Conservation (phyloP, 2,888 invertebrate species). For the Drosophila paramelanica region DNA sequence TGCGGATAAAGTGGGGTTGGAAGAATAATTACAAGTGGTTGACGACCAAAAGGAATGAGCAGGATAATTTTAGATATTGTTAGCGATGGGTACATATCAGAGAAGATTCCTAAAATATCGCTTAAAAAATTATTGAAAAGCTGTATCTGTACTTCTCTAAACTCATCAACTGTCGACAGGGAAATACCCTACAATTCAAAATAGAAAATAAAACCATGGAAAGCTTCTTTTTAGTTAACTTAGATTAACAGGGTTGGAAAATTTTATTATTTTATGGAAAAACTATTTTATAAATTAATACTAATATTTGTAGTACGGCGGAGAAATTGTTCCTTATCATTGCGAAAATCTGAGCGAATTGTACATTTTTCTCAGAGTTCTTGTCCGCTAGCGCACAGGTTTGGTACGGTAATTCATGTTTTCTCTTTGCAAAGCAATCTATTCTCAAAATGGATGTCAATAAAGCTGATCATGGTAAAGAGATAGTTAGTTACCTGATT, state of each 20-base stretch:
- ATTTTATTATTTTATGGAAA: neutral
- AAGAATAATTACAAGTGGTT: neutral
- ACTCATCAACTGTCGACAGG: no score
- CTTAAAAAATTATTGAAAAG: neutral
- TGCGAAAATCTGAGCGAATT: neutral
- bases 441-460: neutral
- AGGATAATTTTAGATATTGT: no score
- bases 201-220: no score
- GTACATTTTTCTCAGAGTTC: neutral
- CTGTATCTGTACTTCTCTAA: no score
- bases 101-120: neutral
- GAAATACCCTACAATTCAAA: no score
- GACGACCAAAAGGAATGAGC: neutral
- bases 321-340: neutral
- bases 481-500: neutral
- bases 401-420: neutral
- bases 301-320: neutral
- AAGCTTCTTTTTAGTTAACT: no score
- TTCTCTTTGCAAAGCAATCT: neutral
- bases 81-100: no score
- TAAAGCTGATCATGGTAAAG: neutral
- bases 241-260: no score
- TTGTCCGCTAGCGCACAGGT: neutral
- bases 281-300: neutral
- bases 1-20: neutral